Evolutionary conservation across 2,113 vertebrate species (phyloP).

Genomic region (Muntiacus reevesi): DNA sequence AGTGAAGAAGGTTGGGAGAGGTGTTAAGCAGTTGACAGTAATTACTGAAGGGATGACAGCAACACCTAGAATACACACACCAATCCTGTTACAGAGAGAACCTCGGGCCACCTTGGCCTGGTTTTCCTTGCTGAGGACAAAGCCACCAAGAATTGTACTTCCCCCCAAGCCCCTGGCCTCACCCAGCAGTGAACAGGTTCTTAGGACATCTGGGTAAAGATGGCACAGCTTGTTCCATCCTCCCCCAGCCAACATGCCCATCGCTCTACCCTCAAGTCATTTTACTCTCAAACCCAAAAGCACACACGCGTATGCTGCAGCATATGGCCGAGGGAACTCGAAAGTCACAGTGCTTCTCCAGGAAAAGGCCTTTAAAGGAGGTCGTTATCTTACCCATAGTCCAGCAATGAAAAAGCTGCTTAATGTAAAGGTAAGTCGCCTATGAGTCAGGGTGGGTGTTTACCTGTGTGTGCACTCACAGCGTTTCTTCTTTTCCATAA

Average conservation of each 20-base stretch:
- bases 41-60: background rate
- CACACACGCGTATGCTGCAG: background rate
- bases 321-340: too few species aligned
- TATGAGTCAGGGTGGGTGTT: background rate
- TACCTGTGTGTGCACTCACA: rapidly evolving
- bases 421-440: background rate
- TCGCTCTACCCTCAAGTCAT: background rate
- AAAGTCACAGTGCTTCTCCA: background rate
- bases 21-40: background rate
- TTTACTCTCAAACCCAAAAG: background rate
- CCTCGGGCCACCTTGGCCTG: background rate
- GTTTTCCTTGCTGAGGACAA: background rate
- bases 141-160: background rate
- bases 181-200: background rate
- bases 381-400: background rate
- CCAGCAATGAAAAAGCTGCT: background rate
- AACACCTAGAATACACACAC: background rate
- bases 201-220: background rate
- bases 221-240: background rate
- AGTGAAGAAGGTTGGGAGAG: background rate
- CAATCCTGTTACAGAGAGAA: background rate
- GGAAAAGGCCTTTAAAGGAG: background rate
- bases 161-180: background rate
- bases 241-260: background rate
- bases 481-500: background rate